Evolutionary conservation across 2,888 invertebrate genomes (phyloP), one percentile per base, ranked within the genome.

Genomic region (Laothoe populi): DNA sequence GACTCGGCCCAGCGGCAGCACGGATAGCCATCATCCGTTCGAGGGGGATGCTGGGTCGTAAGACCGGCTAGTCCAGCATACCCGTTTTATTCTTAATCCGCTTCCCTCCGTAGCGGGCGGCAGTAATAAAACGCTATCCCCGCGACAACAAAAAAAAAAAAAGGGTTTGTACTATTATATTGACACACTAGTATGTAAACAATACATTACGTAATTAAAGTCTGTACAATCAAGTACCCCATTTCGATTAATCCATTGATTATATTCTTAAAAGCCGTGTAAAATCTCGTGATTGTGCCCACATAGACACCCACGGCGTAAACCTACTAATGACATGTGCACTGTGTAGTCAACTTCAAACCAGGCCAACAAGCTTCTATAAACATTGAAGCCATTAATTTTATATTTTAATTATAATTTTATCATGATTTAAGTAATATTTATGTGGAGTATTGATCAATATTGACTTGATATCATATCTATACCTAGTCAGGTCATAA

Each of bases 311-410:
- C 53, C 35, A 53, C 53, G 35, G 35, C 5, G 19, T 53, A 53
- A 31, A 49, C 26, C 53, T 53, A 11, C 53, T 11, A 53, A 53
- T 35, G 31, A 53, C 53, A 53, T 53, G 35, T 53, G 53, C 53
- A 53, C 38, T 53, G 53, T 53, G 53, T 35, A 53, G 35, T 3
- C 19, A 19, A 35, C 11, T 19, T 35, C 31, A 10, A 35, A 53
- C 35, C 53, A 35, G 53, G 53, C 53, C 53, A 35, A 53, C 53
- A 53, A 53, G 53, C 53, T 35, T 53, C 19, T 31, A 53, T 53
- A 53, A 35, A 53, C 53, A 53, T 31, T 53, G 53, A 16, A 31
- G 53, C n/a, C 10, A 26, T n/a, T 26, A 26, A 24, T 49, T 53
- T 31, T 8, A 24, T 26, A 16, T 49, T 49, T 16, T 49, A 49